These are phyloP conservation scores for Ochropacha duplaris DNA, from an alignment of 2,888 invertebrate genomes.

Conservation along the genomic window DNA sequence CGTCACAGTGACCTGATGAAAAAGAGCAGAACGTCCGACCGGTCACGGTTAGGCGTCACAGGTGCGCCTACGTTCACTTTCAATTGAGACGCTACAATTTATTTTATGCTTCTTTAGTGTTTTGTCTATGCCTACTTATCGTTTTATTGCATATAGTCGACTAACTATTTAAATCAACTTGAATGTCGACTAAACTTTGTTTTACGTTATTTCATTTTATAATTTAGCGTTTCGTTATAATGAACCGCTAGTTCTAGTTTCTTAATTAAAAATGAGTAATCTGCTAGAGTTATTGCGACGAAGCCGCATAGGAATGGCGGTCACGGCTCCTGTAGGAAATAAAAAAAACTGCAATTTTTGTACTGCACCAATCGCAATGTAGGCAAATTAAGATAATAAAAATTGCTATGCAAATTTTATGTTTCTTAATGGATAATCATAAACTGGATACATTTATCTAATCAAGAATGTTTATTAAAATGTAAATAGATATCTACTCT, in stretches of 20 bases:
- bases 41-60: slow-evolving; percentile 66
- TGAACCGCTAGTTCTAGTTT: slow-evolving; percentile 35
- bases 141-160: neutral
- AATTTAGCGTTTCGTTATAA: slow-evolving; percentile 25
- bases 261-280: slow-evolving; percentile 50
- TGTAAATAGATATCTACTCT: neutral
- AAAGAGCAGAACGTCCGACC: slow-evolving; percentile 54
- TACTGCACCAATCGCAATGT: slow-evolving; percentile 10
- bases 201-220: slow-evolving; percentile 25
- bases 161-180: neutral
- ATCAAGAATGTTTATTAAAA: neutral
- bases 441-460: neutral
- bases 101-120: slow-evolving; percentile 24
- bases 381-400: neutral
- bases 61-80: slow-evolving; percentile 77
- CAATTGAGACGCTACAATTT: slow-evolving; percentile 59
- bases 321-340: slow-evolving; percentile 38
- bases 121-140: slow-evolving; percentile 21
- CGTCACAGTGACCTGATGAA: slow-evolving; percentile 70
- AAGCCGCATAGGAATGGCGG: slow-evolving; percentile 37
- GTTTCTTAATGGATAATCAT: neutral
- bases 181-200: neutral
- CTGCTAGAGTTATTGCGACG: slow-evolving; percentile 42
- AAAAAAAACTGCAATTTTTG: slow-evolving; percentile 30
- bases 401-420: neutral